A percentile compares a stretch with the other conserved stretches of the same genome.
Evolutionary conservation across 2,888 invertebrate species (phyloP).

Genomic region (Thera obeliscata): DNA sequence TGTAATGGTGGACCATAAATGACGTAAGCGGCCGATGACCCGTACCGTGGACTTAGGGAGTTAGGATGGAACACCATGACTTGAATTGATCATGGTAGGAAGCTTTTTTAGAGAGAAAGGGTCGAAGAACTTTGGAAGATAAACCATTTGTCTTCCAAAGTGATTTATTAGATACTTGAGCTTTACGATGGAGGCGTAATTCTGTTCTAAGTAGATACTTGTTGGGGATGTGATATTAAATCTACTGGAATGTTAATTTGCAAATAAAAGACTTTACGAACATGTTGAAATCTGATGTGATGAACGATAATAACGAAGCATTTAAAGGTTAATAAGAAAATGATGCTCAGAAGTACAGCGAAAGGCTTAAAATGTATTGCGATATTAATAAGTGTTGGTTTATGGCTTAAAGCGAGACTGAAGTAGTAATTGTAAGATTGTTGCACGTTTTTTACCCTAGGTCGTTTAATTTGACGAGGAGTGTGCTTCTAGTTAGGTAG

Average conservation of each 20-base stretch:
- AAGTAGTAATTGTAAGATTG: background rate
- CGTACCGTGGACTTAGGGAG: conserved; percentile 57
- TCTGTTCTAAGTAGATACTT: background rate
- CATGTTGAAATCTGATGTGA: background rate
- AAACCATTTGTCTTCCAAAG: conserved; percentile 34
- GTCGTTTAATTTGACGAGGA: background rate
- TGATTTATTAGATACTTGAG: conserved; percentile 27
- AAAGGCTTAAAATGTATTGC: background rate
- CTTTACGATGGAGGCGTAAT: background rate
- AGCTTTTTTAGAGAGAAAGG: conserved; percentile 45
- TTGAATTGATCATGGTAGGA: conserved; percentile 58
- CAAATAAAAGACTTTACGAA: background rate
- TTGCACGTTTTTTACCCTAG: too few species aligned
- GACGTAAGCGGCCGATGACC: conserved; percentile 73
- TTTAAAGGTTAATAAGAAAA: background rate
- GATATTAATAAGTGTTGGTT: background rate
- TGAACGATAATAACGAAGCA: background rate
- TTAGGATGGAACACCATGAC: conserved; percentile 61
- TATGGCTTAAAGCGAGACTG: background rate
- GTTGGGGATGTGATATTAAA: background rate
- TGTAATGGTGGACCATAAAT: conserved; percentile 63
- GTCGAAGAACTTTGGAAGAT: conserved; percentile 46
- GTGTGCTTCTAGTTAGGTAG: background rate
- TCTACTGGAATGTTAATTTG: background rate
- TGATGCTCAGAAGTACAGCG: background rate